Conservation (phyloP, 2,113 vertebrate genomes). For the Trichechus manatus region DNA sequence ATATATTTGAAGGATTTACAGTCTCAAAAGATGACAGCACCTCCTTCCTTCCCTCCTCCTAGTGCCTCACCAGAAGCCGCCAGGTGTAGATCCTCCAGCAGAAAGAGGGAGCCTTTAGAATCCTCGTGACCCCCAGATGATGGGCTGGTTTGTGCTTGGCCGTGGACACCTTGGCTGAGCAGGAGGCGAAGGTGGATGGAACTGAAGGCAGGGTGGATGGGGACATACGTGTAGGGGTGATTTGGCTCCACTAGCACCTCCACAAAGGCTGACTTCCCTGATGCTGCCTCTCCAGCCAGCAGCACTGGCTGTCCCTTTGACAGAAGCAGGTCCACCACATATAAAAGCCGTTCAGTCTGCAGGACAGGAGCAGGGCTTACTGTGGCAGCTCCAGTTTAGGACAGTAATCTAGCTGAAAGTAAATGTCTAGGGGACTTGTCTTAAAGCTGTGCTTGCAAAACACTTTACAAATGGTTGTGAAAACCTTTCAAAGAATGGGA, state of each 20-base stretch:
- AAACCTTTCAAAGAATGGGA: not conserved
- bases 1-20: not conserved
- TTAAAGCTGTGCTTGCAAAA: conserved; percentile 32
- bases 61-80: conserved; percentile 88
- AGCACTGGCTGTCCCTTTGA: conserved; percentile 88
- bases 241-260: conserved; percentile 85
- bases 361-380: conserved; percentile 38
- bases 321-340: conserved; percentile 88
- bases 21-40: not conserved
- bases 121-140: not conserved
- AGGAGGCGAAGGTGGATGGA: conserved; percentile 84
- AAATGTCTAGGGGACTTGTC: conserved; percentile 5
- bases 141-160: conserved; percentile 33
- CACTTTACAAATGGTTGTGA: not conserved
- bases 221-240: conserved; percentile 79
- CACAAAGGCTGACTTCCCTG: conserved; percentile 91
- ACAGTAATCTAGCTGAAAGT: not conserved
- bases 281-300: conserved; percentile 89
- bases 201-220: conserved; percentile 82
- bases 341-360: conserved; percentile 88
- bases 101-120: conserved; percentile 80
- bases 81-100: conserved; percentile 93
- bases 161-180: conserved; percentile 80
- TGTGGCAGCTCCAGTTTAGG: not conserved
- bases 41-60: not conserved